Base-by-base conservation (phyloP, 2,888 invertebrate species). In the Luperina nickerlii region DNA sequence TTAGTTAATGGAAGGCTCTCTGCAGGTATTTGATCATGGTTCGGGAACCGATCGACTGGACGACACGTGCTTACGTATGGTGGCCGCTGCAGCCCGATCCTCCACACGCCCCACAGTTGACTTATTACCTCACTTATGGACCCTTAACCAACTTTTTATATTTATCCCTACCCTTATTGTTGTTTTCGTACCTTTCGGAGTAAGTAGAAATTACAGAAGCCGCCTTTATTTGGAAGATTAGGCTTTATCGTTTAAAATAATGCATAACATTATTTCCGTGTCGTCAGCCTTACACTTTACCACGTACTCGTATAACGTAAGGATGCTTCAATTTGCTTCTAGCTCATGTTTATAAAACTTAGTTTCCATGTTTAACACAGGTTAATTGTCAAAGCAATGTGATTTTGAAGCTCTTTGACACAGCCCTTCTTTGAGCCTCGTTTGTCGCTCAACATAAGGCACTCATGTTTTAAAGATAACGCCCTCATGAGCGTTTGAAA, bases 11-110 rank as follows among this genome's bases (percentile, higher is more conserved):
- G 54, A 63, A 54, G 69, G 2, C 70, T 68, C 62, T 63, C 60
- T 45, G 69, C 62, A 79, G 72, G 78, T 77, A 76, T 84, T 62
- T 72, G 42, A 82, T 83, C 78, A 85, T 77, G 76, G 69, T 57
- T 78, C 54, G 66, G 70, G 62, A 69, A 78, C 57, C 32, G 48
- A 84, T 82, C 77, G 72, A 57, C 42, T 71, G 70, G 2, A 27
- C 20, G 18, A 38, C 70, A n/a, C n/a, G 69, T 67, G 45, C 51
- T 77, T 69, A 77, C 74, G 74, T 78, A 78, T 74, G 15, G 71
- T 42, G 45, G 57, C 68, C 81, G 68, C 18, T 68, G 54, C 75
- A 80, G 32, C n/a, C 54, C 38, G 24, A 45, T n/a, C n/a, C 42
- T 27, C 67, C 51, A 42, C 80, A 60, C 68, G 45, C 51, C 15